Base-by-base conservation (phyloP, 2,888 invertebrate species). In the Pristionchus exspectatus region DNA sequence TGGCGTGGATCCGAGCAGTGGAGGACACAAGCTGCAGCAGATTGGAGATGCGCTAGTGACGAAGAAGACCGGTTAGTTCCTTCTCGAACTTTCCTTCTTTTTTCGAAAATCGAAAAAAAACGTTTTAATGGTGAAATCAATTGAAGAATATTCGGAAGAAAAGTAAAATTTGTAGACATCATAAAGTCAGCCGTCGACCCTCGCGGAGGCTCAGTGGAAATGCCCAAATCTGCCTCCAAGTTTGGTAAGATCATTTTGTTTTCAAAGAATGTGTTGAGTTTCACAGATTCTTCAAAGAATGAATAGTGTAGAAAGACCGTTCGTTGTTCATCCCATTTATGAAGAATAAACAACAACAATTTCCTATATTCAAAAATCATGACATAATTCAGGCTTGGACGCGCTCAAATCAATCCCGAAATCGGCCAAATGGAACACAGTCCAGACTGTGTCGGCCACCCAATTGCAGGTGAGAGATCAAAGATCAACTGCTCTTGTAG, bases 201-300 rank as follows among this genome's bases (percentile, higher is more conserved):
- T n/a, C 87, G 87, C 12, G 87, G 87, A 69, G 87, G 87, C 44
- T 44, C 87, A 38, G 87, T 87, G 5, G 87, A 87, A 24, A 50
- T 87, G 69, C 59, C 59, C 84, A 85, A 59, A 14, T 30, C 59
- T 7, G 84, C 84, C 18, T 30, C 84, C 33, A 85, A 59, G 30
- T 59, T 85, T 14, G 84, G 81, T 81, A 81, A 50, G 30, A 27
- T 33, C 16, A 27, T 14, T 10, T 69, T 69, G 7, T 69, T 50
- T 50, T 9, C 44, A 50, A 50, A 50, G 44, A 33, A 33, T 72
- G 72, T 7, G 14, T 21, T 72, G 33, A 33, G 16, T 33, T 69
- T n/a, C 27, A 72, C 33, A 16, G 33, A n/a, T 63, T n/a, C 63
- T 63, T 24, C n/a, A 63, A 63, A 21, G 63, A 50, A 12, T 50